A percentile compares a stretch with the other conserved stretches of the same genome.
phyloP scores from a whole-genome alignment of 2,888 invertebrate species.

The Acanthosepion esculentum region DNA sequence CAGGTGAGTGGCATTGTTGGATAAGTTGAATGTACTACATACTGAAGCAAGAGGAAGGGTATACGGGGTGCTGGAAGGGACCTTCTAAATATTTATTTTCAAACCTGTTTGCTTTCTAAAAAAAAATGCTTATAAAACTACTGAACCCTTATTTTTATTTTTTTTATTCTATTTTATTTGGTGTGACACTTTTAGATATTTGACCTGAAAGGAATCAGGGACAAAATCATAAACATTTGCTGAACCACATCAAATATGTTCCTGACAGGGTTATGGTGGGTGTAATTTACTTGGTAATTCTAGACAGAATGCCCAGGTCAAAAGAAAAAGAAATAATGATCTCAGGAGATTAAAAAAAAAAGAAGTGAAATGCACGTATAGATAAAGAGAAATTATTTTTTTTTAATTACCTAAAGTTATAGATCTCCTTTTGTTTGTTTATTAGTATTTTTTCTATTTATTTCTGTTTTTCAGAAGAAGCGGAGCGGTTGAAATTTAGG shows the following conservation, averaged over 20 bases:
- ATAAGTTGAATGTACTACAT: neutral
- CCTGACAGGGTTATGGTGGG: neutral
- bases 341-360: too few species aligned
- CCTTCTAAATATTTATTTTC: neutral
- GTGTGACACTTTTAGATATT: neutral
- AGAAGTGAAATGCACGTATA: too few species aligned
- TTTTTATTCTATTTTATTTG: neutral
- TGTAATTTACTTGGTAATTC: too few species aligned
- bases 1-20: neutral
- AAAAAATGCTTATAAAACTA: neutral
- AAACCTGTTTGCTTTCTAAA: neutral
- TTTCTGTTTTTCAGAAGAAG: too few species aligned
- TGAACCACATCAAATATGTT: conserved; percentile 8
- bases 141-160: neutral
- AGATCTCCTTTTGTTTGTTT: too few species aligned
- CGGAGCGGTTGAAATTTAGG: too few species aligned
- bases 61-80: neutral
- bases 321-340: too few species aligned
- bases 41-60: neutral
- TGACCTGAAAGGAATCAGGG: neutral
- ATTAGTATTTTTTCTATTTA: too few species aligned
- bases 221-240: neutral
- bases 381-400: too few species aligned
- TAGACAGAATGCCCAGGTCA: too few species aligned
- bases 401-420: too few species aligned